Base-by-base conservation (phyloP, 1,140 invertebrate species). In the Solenopsis invicta region DNA sequence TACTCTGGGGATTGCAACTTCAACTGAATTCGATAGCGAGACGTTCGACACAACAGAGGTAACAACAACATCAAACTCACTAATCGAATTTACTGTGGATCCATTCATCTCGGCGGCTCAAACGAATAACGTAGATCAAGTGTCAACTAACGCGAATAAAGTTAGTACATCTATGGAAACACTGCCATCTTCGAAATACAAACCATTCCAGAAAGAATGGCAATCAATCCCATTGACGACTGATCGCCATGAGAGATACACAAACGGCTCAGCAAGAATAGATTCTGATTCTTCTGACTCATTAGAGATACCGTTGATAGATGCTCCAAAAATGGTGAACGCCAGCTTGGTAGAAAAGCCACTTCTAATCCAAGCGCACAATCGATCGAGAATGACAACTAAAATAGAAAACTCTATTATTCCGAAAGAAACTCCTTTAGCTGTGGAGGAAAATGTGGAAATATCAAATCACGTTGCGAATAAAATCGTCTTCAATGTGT, bases 71-170 rank as follows among this genome's bases (percentile, higher is more conserved):
- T 45, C 67, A 2, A 81, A 56, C 9, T 48, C 37, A 48, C 13
- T 29, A 18, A 54, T 72, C 12, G 37, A 81, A 45, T 81, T 74
- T 59, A 82, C 24, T n/a, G 16, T 41, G 13, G 13, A 56, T 50
- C 54, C 54, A 48, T 62, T 29, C 13, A 34, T 62, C 37, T 21
- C 41, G 54, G 10, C 69, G 1, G 34, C 54, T 74, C 52, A 21
- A 82, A 21, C n/a, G 24, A 84, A 34, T 61, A 61, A 50, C 4
- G 1, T 24, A 37, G 41, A 45, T 61, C 16, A 16, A 71, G n/a
- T 34, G 16, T 48, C 52, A 18, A n/a, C 13, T n/a, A 18, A 0
- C 18, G 29, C 54, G 24, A 56, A 34, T 29, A 13, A 54, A 37
- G 10, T 29, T 61, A 6, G 18, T 34, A 61, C 69, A 21, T 74